phyloP scores from a whole-genome alignment of 2,888 invertebrate species.

The Trissoscelio sp. region DNA sequence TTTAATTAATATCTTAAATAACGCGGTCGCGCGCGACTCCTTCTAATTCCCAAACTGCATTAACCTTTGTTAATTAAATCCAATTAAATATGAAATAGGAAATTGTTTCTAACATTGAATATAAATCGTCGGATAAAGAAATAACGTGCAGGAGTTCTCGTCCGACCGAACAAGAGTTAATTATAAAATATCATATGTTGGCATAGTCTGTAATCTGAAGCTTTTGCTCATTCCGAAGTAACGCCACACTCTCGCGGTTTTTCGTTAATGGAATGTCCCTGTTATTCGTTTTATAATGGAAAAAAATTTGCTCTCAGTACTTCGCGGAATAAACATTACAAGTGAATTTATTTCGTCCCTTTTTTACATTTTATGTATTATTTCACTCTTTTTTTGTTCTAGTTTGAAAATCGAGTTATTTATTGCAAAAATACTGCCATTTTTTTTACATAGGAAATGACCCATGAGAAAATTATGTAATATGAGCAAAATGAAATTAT shows the following conservation, averaged over 20 bases:
- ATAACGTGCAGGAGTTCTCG: slow-evolving; percentile 8
- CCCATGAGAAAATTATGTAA: too few relatives aligned
- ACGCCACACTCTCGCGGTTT: slow-evolving; percentile 37
- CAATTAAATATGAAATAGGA: slow-evolving; percentile 37
- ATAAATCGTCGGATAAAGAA: slow-evolving; percentile 51
- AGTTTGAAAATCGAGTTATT: neutral
- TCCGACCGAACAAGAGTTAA: slow-evolving; percentile 41
- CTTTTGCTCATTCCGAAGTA: slow-evolving; percentile 42
- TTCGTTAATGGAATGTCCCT: slow-evolving; percentile 60
- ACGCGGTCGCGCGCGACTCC: neutral
- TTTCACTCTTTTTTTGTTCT: neutral
- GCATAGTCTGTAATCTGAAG: slow-evolving; percentile 41
- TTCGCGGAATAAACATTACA: slow-evolving; percentile 34
- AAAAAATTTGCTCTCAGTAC: slow-evolving; percentile 20
- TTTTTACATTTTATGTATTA: neutral
- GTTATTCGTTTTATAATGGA: slow-evolving; percentile 43
- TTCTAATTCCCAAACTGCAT: slow-evolving; percentile 28
- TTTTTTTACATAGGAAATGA: too few relatives aligned
- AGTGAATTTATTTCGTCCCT: neutral
- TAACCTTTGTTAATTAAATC: slow-evolving; percentile 51
- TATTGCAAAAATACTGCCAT: too few relatives aligned
- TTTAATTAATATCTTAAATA: slow-evolving; percentile 51
- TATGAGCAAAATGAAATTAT: too few relatives aligned
- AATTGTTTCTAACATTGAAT: slow-evolving; percentile 49
- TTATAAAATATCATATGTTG: slow-evolving; percentile 57